Conservation (phyloP, 2,113 vertebrate genomes). For the Cisticola juncidis region DNA sequence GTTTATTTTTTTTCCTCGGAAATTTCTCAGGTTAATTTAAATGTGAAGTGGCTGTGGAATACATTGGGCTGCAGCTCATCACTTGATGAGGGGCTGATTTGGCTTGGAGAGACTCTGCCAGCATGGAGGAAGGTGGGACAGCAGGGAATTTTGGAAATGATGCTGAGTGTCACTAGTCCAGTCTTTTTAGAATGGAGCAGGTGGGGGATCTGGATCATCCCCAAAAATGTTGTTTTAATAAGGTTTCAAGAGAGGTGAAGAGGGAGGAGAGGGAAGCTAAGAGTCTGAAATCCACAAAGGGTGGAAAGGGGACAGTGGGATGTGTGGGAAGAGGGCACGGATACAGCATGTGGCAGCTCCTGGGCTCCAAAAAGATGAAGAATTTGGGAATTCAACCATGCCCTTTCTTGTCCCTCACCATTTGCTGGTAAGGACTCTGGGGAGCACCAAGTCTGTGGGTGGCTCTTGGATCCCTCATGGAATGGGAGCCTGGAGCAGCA, state of each 20-base stretch:
- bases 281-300: fast-evolving
- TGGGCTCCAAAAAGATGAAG: not conserved
- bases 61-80: not conserved
- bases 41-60: not conserved
- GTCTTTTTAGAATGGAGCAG: not conserved
- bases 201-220: fast-evolving
- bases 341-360: fast-evolving
- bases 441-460: not conserved
- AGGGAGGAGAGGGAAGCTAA: not conserved
- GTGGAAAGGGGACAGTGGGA: not conserved
- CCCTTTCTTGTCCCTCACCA: not conserved
- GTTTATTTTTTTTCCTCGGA: fast-evolving
- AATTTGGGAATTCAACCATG: not conserved
- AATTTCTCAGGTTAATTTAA: not conserved
- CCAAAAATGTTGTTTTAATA: not conserved
- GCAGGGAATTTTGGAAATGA: fast-evolving
- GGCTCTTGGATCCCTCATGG: not conserved
- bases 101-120: not conserved
- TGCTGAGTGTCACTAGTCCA: fast-evolving
- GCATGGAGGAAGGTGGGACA: not conserved
- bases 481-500: not conserved
- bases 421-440: not conserved
- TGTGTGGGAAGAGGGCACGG: fast-evolving
- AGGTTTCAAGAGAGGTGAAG: not conserved
- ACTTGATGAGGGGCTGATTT: not conserved